Base-by-base conservation (phyloP, 2,888 invertebrate genomes). In the Limenitis camilla region DNA sequence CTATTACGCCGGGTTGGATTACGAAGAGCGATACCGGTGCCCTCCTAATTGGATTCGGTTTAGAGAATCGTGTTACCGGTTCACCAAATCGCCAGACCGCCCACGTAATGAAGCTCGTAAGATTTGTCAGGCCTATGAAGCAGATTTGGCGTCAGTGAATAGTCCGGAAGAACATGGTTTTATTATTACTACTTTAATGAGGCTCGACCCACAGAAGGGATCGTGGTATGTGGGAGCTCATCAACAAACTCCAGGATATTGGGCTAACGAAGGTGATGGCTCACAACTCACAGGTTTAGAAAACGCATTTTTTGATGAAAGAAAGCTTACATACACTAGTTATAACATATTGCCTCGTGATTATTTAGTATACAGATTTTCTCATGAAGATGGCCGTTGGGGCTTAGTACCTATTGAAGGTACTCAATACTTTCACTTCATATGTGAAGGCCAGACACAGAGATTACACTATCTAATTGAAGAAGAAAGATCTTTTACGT, bases 21-120 rank as follows among this genome's bases (percentile, higher is more conserved):
- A 79, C 48, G 84, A 85, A 42, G 83, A 87, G 58, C 69, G 83
- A 42, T 85, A 82, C 58, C 74, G 64, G 50, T 98, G 98, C 78
- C 97, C 97, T 0, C 92, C 93, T 48, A 91, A 95, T 74, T 98
- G 98, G 98, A 80, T 93, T n/a, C 90, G 91, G 31, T 94, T 90
- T 70, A 90, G 92, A 60, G 92, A 93, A 56, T 92, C 93, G 0
- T 98, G 98, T 76, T 97, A 96, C 74, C 91, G 95, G 46, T 98
- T 97, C 69, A 94, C 95, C 4, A 94, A 95, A 68, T 96, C 96
- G 5, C 97, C 97, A 0, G 90, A 92, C 64, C 93, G 92, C 51
- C 91, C 91, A 39, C 91, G 93, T 69, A 92, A 91, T 64, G 96
- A 96, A 65, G 96, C 97, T 0, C 90, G 93, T 62, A 91, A 91